Evolutionary conservation across 2,888 invertebrate genomes (phyloP).

Genomic region (Acholoe squamosa): DNA sequence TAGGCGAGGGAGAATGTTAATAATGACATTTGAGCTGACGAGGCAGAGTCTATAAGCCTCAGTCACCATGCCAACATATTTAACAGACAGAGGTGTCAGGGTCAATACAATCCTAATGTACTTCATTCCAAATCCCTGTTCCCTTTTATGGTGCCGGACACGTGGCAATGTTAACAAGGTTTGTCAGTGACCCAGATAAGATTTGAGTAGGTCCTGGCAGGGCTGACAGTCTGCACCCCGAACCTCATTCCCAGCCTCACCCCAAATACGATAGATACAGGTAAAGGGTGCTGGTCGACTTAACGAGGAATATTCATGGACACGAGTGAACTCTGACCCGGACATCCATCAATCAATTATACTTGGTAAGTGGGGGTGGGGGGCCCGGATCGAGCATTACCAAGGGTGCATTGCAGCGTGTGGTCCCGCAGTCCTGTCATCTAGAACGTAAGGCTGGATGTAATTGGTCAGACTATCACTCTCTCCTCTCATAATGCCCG

Average conservation of each 20-base stretch:
- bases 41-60: too few species aligned
- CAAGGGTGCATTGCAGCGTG: slow-evolving; percentile 14
- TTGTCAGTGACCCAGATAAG: slow-evolving; percentile 29
- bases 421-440: slow-evolving; percentile 20
- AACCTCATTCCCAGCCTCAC: neutral
- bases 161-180: slow-evolving; percentile 6
- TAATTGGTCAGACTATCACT: slow-evolving; percentile 41
- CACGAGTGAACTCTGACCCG: slow-evolving; percentile 53
- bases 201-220: neutral
- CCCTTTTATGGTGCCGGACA: neutral
- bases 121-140: neutral
- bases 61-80: too few species aligned
- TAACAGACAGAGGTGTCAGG: neutral
- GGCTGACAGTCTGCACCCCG: neutral
- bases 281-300: slow-evolving; percentile 18
- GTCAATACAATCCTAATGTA: neutral
- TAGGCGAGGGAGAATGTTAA: too few species aligned
- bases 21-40: too few species aligned
- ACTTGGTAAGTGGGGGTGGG: slow-evolving; percentile 23
- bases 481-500: slow-evolving; percentile 17
- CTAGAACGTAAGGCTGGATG: slow-evolving; percentile 31
- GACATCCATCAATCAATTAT: slow-evolving; percentile 57
- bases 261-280: slow-evolving; percentile 1
- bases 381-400: slow-evolving; percentile 59
- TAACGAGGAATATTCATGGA: slow-evolving; percentile 56